phyloP scores from a whole-genome alignment of 1,140 invertebrate species.

The Caenorhabditis briggsae region DNA sequence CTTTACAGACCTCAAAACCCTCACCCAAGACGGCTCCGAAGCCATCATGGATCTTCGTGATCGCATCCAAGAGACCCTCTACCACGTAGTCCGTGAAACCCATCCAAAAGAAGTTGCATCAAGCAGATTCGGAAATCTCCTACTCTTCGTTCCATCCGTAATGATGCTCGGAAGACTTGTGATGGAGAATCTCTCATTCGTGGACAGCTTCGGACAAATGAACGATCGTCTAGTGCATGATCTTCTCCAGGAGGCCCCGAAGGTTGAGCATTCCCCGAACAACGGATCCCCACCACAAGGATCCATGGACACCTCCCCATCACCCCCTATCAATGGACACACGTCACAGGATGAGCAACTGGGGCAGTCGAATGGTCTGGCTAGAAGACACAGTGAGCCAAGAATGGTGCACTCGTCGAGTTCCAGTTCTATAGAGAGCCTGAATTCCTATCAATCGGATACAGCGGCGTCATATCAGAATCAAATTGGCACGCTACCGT shows the following conservation, averaged over 20 bases:
- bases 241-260: conserved; percentile 73
- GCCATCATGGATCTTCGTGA: conserved; percentile 76
- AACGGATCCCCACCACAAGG: conserved; percentile 6
- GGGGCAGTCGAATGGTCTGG: neutral
- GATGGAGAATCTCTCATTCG: conserved; percentile 75
- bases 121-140: conserved; percentile 75
- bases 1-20: conserved; percentile 69
- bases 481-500: conserved; percentile 41
- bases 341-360: conserved; percentile 36
- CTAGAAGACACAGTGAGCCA: conserved; percentile 46
- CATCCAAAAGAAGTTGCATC: conserved; percentile 78
- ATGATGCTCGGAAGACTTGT: conserved; percentile 75
- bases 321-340: neutral
- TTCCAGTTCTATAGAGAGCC: conserved; percentile 56
- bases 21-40: conserved; percentile 73
- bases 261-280: conserved; percentile 39
- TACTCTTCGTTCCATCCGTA: conserved; percentile 75
- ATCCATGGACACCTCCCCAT: neutral
- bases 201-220: conserved; percentile 74
- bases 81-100: conserved; percentile 78
- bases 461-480: conserved; percentile 8
- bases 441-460: conserved; percentile 36
- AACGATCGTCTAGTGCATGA: conserved; percentile 69
- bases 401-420: conserved; percentile 55
- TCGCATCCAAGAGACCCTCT: conserved; percentile 75